These are phyloP conservation scores for Myotis myotis DNA, from an alignment of 2,797 vertebrate genomes.

Conservation along the genomic window DNA sequence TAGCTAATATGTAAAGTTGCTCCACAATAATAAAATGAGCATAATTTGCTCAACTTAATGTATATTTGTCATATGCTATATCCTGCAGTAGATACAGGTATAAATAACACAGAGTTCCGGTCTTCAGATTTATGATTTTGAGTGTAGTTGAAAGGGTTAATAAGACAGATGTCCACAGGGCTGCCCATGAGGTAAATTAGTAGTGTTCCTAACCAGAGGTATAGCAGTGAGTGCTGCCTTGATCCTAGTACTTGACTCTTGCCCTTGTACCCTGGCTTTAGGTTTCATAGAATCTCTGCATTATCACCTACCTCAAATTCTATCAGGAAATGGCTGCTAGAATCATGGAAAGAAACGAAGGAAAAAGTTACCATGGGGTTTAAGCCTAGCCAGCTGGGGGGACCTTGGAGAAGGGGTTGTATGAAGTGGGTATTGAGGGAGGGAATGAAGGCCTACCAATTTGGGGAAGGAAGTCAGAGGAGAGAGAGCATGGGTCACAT, in stretches of 20 bases:
- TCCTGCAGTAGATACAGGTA: background rate
- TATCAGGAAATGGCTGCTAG: conserved; percentile 8
- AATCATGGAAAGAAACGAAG: background rate
- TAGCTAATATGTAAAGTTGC: background rate
- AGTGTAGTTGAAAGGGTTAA: background rate
- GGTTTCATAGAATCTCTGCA: background rate
- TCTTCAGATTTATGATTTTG: background rate
- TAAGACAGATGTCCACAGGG: background rate
- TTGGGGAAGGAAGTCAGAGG: background rate
- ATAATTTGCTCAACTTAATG: background rate
- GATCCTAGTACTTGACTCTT: background rate
- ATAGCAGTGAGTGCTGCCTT: background rate
- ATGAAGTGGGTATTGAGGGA: background rate
- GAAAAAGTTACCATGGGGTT: background rate
- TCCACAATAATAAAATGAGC: background rate
- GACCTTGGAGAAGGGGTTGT: background rate
- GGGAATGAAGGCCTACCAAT: background rate
- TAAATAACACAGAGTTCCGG: background rate
- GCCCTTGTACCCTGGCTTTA: background rate
- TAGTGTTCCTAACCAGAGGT: background rate
- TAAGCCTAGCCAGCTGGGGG: background rate
- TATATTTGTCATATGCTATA: background rate
- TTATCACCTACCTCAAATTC: background rate
- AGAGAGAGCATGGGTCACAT: background rate
- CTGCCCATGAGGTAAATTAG: background rate